Evolutionary conservation across 1,140 invertebrate genomes (phyloP).

Genomic region (Zeugodacus cucurbitae): DNA sequence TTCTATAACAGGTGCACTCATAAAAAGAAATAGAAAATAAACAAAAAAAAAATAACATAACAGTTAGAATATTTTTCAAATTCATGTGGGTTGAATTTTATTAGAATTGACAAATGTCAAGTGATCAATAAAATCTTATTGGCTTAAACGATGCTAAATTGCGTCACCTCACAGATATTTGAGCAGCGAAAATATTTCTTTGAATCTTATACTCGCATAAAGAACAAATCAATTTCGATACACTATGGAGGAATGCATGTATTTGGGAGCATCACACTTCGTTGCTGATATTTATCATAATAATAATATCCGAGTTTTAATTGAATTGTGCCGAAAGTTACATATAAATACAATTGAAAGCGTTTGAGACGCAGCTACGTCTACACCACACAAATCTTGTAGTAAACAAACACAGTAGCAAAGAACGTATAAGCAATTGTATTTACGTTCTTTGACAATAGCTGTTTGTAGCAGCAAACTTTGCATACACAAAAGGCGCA

Average conservation of each 20-base stretch:
- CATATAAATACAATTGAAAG: no score
- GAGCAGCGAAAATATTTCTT: background rate
- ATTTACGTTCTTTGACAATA: no score
- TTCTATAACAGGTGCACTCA: no score
- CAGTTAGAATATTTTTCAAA: background rate
- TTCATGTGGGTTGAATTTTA: background rate
- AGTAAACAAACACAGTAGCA: background rate
- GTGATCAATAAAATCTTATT: background rate
- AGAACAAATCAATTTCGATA: background rate
- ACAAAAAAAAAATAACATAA: no score
- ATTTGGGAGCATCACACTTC: background rate
- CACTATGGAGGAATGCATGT: background rate
- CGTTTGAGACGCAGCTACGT: no score
- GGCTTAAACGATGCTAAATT: background rate
- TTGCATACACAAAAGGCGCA: background rate
- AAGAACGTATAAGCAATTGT: background rate
- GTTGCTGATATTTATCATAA: no score
- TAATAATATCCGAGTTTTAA: background rate
- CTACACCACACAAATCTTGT: background rate
- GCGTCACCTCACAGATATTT: background rate
- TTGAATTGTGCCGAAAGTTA: background rate
- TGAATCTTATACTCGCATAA: background rate
- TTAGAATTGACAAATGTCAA: background rate
- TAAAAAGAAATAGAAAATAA: no score
- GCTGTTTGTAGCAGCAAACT: background rate